phyloP scores from a whole-genome alignment of 2,797 vertebrate genomes.

The Lepilemur ruficaudatus region DNA sequence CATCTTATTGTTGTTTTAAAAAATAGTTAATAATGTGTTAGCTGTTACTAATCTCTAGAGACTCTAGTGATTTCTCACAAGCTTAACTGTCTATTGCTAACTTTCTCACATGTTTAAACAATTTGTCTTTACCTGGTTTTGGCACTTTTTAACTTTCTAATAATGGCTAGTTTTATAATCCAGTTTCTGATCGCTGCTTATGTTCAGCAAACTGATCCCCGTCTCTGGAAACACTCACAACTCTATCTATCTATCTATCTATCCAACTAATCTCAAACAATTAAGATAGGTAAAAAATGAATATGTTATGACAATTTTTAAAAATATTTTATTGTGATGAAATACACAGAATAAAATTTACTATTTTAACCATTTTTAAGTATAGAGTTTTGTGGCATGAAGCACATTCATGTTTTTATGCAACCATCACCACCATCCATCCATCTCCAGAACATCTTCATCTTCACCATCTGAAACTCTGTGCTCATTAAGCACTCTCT shows the following conservation, averaged over 20 bases:
- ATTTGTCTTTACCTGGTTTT: constrained; percentile 59
- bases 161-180: constrained; percentile 54
- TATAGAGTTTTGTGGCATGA: background rate
- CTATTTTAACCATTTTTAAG: background rate
- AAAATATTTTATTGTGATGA: background rate
- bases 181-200: constrained; percentile 39
- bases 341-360: background rate
- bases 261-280: background rate
- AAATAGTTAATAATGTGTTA: background rate
- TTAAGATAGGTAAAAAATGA: background rate
- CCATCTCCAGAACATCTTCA: background rate
- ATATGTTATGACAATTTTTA: background rate
- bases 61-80: background rate
- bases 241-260: background rate
- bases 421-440: background rate
- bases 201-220: constrained; percentile 40
- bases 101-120: background rate
- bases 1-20: background rate
- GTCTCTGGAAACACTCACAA: constrained; percentile 19
- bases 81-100: background rate
- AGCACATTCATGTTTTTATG: background rate
- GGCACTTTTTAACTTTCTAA: constrained; percentile 58
- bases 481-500: background rate
- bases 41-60: background rate
- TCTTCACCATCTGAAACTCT: background rate